Evolutionary conservation across 2,113 vertebrate species (phyloP), one percentile per base, ranked within the genome.

Genomic region (Pandion haliaetus): DNA sequence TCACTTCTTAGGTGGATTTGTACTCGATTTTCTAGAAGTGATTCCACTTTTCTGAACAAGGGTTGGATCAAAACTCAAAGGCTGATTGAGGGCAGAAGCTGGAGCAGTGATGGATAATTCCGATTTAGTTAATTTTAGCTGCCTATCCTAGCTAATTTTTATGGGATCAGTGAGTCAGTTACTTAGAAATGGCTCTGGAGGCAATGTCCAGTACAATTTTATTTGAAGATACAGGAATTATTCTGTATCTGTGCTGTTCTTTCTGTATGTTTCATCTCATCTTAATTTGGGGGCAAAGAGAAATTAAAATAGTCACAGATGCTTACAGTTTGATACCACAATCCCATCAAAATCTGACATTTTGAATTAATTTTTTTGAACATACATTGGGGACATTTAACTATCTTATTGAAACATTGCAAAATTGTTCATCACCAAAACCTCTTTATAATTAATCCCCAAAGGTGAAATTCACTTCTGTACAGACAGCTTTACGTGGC

Each of bases 371-470:
- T 91, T 83, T 96, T 28, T 90, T 89, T 79, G 1, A 95, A 85
- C 24, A n/a, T n/a, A 80, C 45, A 26, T 65, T 87, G 73, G 70
- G 50, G 87, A 96, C 45, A 58, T 83, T 92, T 86, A 90, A 59
- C 71, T 74, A 49, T 55, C 90, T 62, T 81, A 50, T 16, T 88
- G 88, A 96, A 87, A 90, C 24, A 84, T 40, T 74, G 47, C 57
- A 88, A 90, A 93, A 84, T 65, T 81, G 38, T 93, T 94, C 72
- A 65, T 84, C 80, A 93, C 55, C 80, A 82, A 93, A 90, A 88
- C 40, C 50, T 92, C 69, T 67, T 88, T 84, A 78, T 95, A 95
- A 97, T 97, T 94, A 95, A 86, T 96, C 82, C 88, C 86, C 72
- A 74, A 92, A 90, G 86, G 90, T 95, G 86, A 91, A 93, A 88